Evolutionary conservation across 2,797 vertebrate genomes (phyloP).

Genomic region (Pelobates cultripes): DNA sequence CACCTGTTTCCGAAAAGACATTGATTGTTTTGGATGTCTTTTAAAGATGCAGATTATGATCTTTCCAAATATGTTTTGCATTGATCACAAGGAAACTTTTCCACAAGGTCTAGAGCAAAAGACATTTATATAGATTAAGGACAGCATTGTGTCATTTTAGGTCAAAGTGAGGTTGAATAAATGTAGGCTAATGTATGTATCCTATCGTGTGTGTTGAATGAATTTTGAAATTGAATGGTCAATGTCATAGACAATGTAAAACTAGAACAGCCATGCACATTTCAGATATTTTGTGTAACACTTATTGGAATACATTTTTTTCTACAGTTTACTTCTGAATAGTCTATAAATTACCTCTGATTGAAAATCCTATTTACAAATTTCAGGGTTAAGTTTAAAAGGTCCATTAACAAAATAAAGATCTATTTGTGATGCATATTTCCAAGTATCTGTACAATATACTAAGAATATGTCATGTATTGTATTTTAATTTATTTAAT

Average conservation of each 20-base stretch:
- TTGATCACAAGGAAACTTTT: slow-evolving; percentile 76
- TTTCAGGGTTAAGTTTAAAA: too few relatives aligned
- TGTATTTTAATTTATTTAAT: too few relatives aligned
- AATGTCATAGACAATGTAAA: slow-evolving; percentile 38
- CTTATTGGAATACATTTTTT: background rate
- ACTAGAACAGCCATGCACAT: slow-evolving; percentile 6
- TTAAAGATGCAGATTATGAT: slow-evolving; percentile 76
- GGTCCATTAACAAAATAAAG: too few relatives aligned
- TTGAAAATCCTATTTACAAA: background rate
- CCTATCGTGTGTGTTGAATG: slow-evolving; percentile 46
- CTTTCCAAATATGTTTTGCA: slow-evolving; percentile 81
- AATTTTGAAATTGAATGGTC: slow-evolving; percentile 56
- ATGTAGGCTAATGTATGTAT: slow-evolving; percentile 61
- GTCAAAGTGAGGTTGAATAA: slow-evolving; percentile 60
- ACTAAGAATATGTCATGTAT: too few relatives aligned
- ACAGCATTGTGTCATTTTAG: slow-evolving; percentile 50
- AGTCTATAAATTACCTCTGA: background rate
- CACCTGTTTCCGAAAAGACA: slow-evolving; percentile 80
- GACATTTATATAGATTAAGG: slow-evolving; percentile 66
- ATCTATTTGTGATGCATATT: too few relatives aligned
- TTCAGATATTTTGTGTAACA: slow-evolving; percentile 6
- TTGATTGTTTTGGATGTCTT: slow-evolving; percentile 77
- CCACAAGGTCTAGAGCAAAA: slow-evolving; percentile 67
- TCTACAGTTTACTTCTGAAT: background rate
- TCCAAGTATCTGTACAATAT: too few relatives aligned